Conservation (phyloP, 2,888 invertebrate species). For the Cephalotes varians region DNA sequence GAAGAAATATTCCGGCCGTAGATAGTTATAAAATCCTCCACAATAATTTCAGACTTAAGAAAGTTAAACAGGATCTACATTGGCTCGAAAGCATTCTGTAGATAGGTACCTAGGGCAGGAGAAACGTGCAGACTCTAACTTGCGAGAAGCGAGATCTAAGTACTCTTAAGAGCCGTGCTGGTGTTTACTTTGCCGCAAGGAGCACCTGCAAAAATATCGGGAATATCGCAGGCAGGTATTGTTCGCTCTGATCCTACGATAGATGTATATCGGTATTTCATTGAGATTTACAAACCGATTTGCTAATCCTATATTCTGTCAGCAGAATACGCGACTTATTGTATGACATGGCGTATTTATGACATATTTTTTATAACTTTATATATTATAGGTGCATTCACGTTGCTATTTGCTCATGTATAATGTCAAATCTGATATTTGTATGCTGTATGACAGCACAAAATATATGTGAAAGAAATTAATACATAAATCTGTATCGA, state of each 20-base stretch:
- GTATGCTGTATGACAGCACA: background rate
- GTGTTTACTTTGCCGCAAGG: conserved; percentile 16
- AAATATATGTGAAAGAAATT: background rate
- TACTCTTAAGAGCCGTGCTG: conserved; percentile 42
- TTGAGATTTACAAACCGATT: conserved; percentile 48
- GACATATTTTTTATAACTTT: conserved; percentile 6
- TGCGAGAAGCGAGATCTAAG: conserved; percentile 60
- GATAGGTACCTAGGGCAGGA: background rate
- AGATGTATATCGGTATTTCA: conserved; percentile 32
- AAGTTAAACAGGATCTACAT: conserved; percentile 55
- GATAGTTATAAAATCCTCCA: conserved; percentile 50
- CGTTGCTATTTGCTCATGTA: background rate
- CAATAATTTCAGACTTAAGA: conserved; percentile 55
- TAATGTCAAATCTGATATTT: background rate
- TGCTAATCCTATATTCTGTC: conserved; percentile 46
- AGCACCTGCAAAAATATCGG: conserved; percentile 70
- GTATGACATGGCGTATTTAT: background rate
- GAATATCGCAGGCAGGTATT: conserved; percentile 49
- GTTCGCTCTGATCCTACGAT: conserved; percentile 33
- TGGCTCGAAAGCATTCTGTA: conserved; percentile 35
- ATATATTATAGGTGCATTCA: background rate
- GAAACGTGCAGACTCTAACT: conserved; percentile 32
- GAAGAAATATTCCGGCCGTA: conserved; percentile 41
- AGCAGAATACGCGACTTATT: background rate
- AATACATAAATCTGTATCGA: background rate